Conservation (phyloP, 23 tunicate genomes). For the Oikopleura albicans region DNA sequence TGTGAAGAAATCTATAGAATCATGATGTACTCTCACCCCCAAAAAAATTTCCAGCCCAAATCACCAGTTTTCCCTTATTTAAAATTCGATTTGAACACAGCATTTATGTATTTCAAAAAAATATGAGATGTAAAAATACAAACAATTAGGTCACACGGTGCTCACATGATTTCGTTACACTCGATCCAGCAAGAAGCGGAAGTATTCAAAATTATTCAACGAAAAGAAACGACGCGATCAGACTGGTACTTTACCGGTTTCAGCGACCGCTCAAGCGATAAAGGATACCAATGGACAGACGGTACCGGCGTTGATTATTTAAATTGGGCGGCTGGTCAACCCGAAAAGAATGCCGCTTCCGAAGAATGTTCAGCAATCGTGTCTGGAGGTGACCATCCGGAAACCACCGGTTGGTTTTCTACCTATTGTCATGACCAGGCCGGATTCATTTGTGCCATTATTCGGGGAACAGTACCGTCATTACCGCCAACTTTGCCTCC, state of each 20-base stretch:
- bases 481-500: neutral
- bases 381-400: neutral
- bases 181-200: neutral
- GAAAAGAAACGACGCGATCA: neutral
- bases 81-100: too few relatives aligned
- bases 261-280: neutral
- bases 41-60: too few relatives aligned
- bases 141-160: too few relatives aligned
- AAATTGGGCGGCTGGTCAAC: conserved; percentile 4
- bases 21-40: too few relatives aligned
- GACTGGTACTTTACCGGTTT: conserved; percentile 37
- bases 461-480: neutral
- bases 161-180: neutral
- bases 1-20: too few relatives aligned
- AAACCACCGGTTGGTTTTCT: neutral
- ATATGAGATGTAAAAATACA: too few relatives aligned
- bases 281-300: conserved; percentile 1
- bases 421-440: neutral
- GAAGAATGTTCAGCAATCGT: neutral
- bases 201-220: neutral
- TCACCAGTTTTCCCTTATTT: too few relatives aligned
- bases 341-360: neutral
- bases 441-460: neutral
- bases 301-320: neutral
- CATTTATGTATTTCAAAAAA: too few relatives aligned